Evolutionary conservation across 2,888 invertebrate genomes (phyloP).

Genomic region (Habrosyne pyritoides): DNA sequence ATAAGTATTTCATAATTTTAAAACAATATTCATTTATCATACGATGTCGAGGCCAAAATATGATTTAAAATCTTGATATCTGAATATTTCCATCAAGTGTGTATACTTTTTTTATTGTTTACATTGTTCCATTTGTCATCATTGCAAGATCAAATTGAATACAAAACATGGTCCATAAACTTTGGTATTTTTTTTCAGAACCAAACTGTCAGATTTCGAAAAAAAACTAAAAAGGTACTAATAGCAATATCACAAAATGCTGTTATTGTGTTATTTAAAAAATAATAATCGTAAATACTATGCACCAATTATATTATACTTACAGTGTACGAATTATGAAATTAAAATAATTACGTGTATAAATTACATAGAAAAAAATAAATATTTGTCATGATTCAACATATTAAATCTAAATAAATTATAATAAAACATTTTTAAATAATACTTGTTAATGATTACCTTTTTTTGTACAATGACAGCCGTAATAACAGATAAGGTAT

Average conservation of each 20-base stretch:
- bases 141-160: neutral
- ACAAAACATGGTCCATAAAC: neutral
- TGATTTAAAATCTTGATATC: neutral
- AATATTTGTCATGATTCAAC: constrained; percentile 80
- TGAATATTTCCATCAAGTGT: neutral
- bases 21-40: neutral
- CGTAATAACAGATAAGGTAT: constrained; percentile 53
- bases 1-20: neutral
- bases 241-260: constrained; percentile 10
- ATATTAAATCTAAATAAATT: constrained; percentile 63
- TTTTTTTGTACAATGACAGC: constrained; percentile 74
- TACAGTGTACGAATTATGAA: constrained; percentile 21
- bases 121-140: too few relatives aligned
- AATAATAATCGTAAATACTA: constrained; percentile 39
- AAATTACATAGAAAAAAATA: constrained; percentile 61
- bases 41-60: neutral
- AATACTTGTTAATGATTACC: constrained; percentile 65
- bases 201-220: neutral
- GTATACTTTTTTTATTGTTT: too few relatives aligned
- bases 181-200: neutral
- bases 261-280: constrained; percentile 19
- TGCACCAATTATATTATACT: constrained; percentile 50
- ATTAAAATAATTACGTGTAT: constrained; percentile 12
- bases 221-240: constrained; percentile 3
- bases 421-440: constrained; percentile 58